Base-by-base conservation (phyloP, 2,113 vertebrate genomes). In the Sclerurus mexicanus region DNA sequence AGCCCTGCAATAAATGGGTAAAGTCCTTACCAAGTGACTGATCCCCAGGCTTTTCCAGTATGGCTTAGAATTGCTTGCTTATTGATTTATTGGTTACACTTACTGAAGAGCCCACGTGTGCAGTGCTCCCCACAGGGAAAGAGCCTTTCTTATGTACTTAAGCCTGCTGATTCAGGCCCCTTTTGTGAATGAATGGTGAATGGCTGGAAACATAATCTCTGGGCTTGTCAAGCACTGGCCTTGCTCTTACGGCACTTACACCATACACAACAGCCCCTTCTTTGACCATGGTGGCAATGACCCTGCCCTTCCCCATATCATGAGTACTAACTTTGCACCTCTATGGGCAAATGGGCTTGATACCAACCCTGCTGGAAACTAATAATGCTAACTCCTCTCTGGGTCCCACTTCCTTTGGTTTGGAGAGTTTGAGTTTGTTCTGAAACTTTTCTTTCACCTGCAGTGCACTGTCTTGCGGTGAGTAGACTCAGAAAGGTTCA, bases 351-450 rank as follows among this genome's bases (percentile, higher is more conserved):
- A 81, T 58, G 37, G 66, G 31, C 96, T 95, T 94, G 68, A 86
- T 89, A 91, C 82, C 90, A 90, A 80, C 76, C 20, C 68, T 95
- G 39, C 85, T 94, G 88, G 76, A 96, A 97, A 84, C 75, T 95
- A 89, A 92, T 96, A 86, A 78, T 9, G 7, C 87, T 96, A 91
- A 91, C 60, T 89, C 84, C 85, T 95, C 72, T 92, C 86, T 96
- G 89, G 55, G 67, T 52, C 91, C 76, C 85, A 40, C 90, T 96
- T 92, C 95, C 96, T 97, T 91, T 50, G 14, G 35, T 90, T 87
- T 93, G 96, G 84, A 92, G 91, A 60, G 92, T 97, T 81, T 96
- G 96, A 94, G 89, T 95, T 96, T 95, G 72, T 94, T 96, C 74
- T 96, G 95, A 96, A 97, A 95, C 87, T 88, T 89, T 95, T 86